These are phyloP conservation scores for Trissolcus brochymenae DNA, from an alignment of 2,888 invertebrate genomes.

Conservation along the genomic window DNA sequence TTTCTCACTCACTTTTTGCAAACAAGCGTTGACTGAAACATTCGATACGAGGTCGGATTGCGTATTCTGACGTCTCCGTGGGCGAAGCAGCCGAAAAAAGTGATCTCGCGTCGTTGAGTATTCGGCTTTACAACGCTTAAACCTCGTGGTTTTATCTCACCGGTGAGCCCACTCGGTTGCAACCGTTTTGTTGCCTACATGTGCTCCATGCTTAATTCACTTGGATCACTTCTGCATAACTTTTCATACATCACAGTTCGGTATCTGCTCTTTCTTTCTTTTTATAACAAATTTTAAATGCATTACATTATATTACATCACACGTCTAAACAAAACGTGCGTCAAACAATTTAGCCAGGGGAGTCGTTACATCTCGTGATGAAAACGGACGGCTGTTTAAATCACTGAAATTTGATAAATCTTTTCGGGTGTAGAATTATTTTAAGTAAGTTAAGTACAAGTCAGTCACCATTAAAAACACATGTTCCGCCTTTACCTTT, in stretches of 20 bases:
- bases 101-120: slow-evolving; percentile 45
- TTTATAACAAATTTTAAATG: neutral
- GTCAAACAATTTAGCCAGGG: too few relatives aligned
- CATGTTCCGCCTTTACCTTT: slow-evolving; percentile 59
- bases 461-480: slow-evolving; percentile 58
- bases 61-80: slow-evolving; percentile 51
- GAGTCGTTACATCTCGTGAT: slow-evolving; percentile 6
- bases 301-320: too few relatives aligned
- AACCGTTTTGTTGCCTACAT: slow-evolving; percentile 57
- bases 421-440: slow-evolving; percentile 34
- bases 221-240: slow-evolving; percentile 36
- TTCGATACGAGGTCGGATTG: slow-evolving; percentile 53
- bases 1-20: slow-evolving; percentile 43
- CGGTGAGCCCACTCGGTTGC: slow-evolving; percentile 53
- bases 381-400: too few relatives aligned
- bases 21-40: slow-evolving; percentile 49
- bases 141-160: slow-evolving; percentile 56
- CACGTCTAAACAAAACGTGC: too few relatives aligned
- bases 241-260: slow-evolving; percentile 20
- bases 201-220: slow-evolving; percentile 45
- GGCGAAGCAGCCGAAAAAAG: slow-evolving; percentile 54
- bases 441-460: slow-evolving; percentile 51
- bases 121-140: slow-evolving; percentile 58
- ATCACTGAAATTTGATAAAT: neutral
- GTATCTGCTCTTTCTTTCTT: neutral